Evolutionary conservation across 1,140 invertebrate genomes (phyloP).

Genomic region (Brachionus plicatilis): DNA sequence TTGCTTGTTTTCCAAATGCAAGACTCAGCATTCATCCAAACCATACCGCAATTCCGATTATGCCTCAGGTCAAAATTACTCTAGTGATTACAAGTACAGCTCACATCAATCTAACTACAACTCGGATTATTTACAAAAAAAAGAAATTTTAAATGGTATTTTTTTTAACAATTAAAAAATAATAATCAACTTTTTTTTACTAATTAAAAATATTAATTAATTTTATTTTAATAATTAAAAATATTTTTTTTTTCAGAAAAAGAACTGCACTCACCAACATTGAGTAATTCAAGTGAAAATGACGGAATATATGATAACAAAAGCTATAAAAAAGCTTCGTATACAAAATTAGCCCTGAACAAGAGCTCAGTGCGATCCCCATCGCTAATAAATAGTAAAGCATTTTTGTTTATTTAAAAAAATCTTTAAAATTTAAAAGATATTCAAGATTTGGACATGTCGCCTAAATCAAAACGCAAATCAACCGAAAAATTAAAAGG

Average conservation of each 20-base stretch:
- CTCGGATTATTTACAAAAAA: constrained; percentile 21
- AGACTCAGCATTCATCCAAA: not conserved
- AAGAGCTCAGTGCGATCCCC: not conserved
- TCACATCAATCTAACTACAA: not conserved
- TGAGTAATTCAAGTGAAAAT: not conserved
- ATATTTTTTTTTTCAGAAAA: not conserved
- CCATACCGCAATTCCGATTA: not conserved
- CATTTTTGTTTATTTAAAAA: not conserved
- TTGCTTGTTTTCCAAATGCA: constrained; percentile 10
- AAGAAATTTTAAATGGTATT: not conserved
- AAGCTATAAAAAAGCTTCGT: not conserved
- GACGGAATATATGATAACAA: constrained; percentile 17
- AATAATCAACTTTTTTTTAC: no score
- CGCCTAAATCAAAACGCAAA: constrained; percentile 23
- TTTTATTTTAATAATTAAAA: not conserved
- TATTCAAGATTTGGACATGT: constrained; percentile 38
- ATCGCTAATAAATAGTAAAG: not conserved
- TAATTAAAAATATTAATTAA: not conserved
- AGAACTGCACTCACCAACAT: not conserved
- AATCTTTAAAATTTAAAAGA: not conserved
- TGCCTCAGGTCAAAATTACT: not conserved
- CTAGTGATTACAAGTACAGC: not conserved
- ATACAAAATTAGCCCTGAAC: not conserved
- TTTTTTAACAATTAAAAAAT: not conserved
- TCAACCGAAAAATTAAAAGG: constrained; percentile 28